Base-by-base conservation (phyloP, 2,888 invertebrate genomes). In the Corythucha ciliata region DNA sequence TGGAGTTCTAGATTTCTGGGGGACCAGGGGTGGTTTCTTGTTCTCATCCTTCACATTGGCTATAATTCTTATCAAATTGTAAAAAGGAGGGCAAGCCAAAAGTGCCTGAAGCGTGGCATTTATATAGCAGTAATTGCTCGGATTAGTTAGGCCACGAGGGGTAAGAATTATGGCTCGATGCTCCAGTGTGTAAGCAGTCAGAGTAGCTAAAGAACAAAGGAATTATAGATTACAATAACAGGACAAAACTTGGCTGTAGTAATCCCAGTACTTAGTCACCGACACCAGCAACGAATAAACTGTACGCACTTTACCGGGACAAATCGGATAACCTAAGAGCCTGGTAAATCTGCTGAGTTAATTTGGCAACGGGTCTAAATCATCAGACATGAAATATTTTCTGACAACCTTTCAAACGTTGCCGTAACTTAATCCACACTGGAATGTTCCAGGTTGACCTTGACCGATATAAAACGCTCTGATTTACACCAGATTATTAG, bases 51-150 rank as follows among this genome's bases (percentile, higher is more conserved):
- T 56, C 25, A 49, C 39, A 14, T 56, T 45, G 22, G 48, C 65
- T 67, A 76, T 56, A 65, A 65, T 51, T 65, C 67, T 57, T 68
- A 94, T 73, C 65, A 96, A 74, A 71, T 94, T 92, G 69, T 90
- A 93, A 70, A 96, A 87, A 0, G 94, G 93, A 16, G 94, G 90
- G 66, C 96, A 96, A 12, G 91, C 92, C 25, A 94, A 75, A 60
- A 96, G 70, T 0, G 94, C 93, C 70, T 96, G 93, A 29, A 96
- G 72, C 58, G 91, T 92, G 18, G 94, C 87, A 70, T 96, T 96
- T 56, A 94, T 89, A 66, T 94, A 96, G 72, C 96, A 96, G 70
- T 91, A 94, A 71, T 94, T 96, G 57, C 89, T 89, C 58, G 85
- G 81, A 69, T 96, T 96, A 48, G 85, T 85, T 42, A 96, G 76